Percentiles rank a stretch among this genome's conserved stretches.
These are phyloP conservation scores for Blennius ocellaris DNA, from an alignment of 2,113 vertebrate genomes.

Conservation along the genomic window DNA sequence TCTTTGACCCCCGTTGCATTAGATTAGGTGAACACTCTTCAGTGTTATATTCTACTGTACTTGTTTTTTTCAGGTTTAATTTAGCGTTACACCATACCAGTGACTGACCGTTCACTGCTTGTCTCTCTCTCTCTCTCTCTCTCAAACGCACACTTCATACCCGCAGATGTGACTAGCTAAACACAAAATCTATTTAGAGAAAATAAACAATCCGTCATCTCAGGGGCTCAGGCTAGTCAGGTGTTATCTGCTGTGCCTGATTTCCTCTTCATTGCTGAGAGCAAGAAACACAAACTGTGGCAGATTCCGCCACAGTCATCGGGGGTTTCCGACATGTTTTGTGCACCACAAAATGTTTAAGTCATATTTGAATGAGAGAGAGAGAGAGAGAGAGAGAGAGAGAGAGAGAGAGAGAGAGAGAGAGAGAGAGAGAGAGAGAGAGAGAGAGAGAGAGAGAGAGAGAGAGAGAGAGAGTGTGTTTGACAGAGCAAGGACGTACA, in stretches of 20 bases:
- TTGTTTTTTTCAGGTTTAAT: slow-evolving; percentile 8
- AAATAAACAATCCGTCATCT: background rate
- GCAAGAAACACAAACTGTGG: slow-evolving; percentile 11
- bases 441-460: no score
- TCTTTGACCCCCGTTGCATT: background rate
- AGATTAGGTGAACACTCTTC: background rate
- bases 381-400: no score
- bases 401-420: no score
- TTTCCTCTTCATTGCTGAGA: slow-evolving; percentile 21
- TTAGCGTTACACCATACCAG: background rate
- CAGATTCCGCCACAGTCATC: slow-evolving; percentile 15
- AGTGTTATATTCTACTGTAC: background rate
- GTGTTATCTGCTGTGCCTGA: slow-evolving; percentile 20
- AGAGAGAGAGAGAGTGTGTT: no score
- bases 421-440: no score
- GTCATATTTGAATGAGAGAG: background rate
- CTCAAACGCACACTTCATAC: background rate
- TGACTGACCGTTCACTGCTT: background rate
- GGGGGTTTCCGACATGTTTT: background rate
- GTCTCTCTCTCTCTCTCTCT: background rate
- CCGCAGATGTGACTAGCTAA: background rate
- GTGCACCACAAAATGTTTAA: background rate
- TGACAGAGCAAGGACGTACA: background rate
- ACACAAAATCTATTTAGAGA: background rate
- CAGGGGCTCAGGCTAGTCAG: slow-evolving; percentile 3